Evolutionary conservation across 1,140 invertebrate species (phyloP), one percentile per base, ranked within the genome.

Genomic region (Neodiprion virginianus): DNA sequence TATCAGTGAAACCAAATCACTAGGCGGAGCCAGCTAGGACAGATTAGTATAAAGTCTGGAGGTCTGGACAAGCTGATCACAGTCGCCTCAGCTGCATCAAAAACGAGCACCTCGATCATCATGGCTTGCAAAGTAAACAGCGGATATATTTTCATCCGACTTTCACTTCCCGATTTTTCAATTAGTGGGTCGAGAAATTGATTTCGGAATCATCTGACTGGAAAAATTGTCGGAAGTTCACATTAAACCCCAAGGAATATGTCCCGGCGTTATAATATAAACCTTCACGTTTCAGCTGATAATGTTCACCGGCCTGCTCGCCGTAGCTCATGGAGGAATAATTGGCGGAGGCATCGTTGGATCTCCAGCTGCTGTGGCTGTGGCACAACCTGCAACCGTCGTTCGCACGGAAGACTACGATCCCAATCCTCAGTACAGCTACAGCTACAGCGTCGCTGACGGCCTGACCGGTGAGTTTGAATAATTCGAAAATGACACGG

Each of bases 401-500:
- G 80, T 87, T 71, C 82, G 77, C 73, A 76, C 89, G 0, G 92
- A 94, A 82, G 90, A 92, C 23, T 90, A 91, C 77, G 92, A 94
- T 85, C 90, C 92, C 7, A 91, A 93, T 86, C 94, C 93, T 4
- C 91, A 92, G 66, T 95, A 95, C 84, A 92, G 90, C 82, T 94
- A 92, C 87, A 90, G 92, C 23, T 95, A 94, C 85, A 92, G 92
- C 53, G 92, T 95, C 1, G 90, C 91, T 11, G 94, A 95, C 82
- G 91, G 91, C 0, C 86, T 90, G 76, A 95, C 92, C 40, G 93
- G 94, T 67, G 76, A 61, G 75, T 78, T 47, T 40, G 28, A 1
- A 7, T 40, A 40, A 40, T 40, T 40, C 28, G 28, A 40, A 40
- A 40, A 40, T 40, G 1, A 40, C 28, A 40, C 28, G 28, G 28